A percentile compares a stretch with the other conserved stretches of the same genome.
Conservation (phyloP, 2,113 vertebrate species). For the Coturnix japonica region DNA sequence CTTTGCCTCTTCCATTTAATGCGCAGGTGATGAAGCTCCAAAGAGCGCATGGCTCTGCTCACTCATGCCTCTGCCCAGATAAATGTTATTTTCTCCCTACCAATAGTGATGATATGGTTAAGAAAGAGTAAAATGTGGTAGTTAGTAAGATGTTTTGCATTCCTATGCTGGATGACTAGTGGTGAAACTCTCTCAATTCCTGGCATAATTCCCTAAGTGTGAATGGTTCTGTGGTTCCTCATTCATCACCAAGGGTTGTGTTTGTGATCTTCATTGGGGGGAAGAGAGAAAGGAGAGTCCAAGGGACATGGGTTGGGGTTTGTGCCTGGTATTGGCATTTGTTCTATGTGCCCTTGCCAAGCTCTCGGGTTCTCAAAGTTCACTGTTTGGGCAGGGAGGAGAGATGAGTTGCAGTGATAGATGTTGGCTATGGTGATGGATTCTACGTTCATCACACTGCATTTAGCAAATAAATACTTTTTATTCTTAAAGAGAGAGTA, state of each 20-base stretch:
- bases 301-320: neutral
- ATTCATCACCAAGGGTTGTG: rapidly evolving
- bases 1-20: neutral
- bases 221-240: neutral
- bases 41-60: neutral
- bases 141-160: neutral
- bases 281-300: neutral
- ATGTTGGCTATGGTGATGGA: rapidly evolving
- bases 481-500: neutral
- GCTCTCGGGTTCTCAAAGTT: neutral
- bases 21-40: rapidly evolving
- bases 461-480: neutral
- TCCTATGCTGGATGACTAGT: neutral
- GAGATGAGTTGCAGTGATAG: rapidly evolving
- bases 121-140: neutral
- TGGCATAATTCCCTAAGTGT: neutral
- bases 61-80: neutral
- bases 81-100: neutral
- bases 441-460: rapidly evolving
- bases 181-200: neutral
- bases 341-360: neutral
- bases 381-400: neutral
- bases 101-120: neutral
- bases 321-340: neutral
- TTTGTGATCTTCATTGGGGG: neutral